Evolutionary conservation across 2,113 vertebrate genomes (phyloP).

Genomic region (Prionailurus bengalensis): DNA sequence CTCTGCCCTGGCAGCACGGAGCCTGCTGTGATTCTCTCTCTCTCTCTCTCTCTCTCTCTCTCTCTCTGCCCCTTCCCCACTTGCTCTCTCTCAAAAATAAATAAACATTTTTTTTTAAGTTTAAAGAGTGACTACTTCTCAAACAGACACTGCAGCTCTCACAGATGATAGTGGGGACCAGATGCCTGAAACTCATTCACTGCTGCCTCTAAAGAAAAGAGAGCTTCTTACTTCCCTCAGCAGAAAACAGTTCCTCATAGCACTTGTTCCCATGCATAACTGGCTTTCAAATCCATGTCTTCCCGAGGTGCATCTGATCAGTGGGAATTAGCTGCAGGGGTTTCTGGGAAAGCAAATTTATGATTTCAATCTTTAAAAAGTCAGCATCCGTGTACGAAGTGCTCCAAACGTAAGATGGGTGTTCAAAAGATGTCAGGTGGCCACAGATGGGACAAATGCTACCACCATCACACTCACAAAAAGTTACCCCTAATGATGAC

Average conservation of each 20-base stretch:
- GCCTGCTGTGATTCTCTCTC: too few species aligned
- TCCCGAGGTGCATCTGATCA: neutral
- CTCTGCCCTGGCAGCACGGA: too few species aligned
- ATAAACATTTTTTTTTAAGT: too few species aligned
- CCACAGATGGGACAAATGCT: neutral
- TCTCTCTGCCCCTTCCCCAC: too few species aligned
- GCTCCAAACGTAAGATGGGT: neutral
- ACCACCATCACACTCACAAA: neutral
- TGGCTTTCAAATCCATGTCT: neutral
- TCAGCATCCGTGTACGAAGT: neutral
- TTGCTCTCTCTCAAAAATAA: too few species aligned
- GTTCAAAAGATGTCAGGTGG: neutral
- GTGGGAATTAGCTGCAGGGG: neutral
- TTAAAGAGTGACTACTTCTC: neutral
- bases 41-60: too few species aligned
- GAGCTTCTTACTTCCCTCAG: neutral
- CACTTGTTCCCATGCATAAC: neutral
- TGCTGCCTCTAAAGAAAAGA: neutral
- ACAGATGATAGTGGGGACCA: neutral
- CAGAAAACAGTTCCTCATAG: neutral
- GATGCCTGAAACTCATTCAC: neutral
- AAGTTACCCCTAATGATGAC: neutral
- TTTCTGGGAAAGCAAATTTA: neutral
- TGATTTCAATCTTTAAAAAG: conserved; percentile 4
- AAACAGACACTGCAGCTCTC: neutral